These are phyloP conservation scores for Thaumatotibia leucotreta DNA, from an alignment of 1,140 invertebrate genomes.

Conservation along the genomic window DNA sequence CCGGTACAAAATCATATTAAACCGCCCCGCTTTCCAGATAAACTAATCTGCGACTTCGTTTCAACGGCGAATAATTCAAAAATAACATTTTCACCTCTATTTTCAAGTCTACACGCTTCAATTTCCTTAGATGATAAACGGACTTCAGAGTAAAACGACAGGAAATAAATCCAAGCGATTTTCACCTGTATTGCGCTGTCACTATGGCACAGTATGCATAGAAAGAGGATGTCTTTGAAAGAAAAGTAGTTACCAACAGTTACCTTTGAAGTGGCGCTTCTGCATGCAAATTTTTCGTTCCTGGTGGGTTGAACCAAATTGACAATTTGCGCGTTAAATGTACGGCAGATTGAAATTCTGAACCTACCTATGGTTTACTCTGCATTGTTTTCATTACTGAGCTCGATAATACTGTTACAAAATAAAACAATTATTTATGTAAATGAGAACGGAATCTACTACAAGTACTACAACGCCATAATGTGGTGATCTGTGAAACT, in stretches of 20 bases:
- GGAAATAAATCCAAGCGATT: not conserved
- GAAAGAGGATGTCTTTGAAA: conserved; percentile 19
- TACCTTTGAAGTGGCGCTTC: conserved; percentile 73
- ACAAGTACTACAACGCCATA: not conserved
- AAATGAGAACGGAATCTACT: not conserved
- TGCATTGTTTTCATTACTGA: not conserved
- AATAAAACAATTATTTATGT: not conserved
- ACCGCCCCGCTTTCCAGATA: conserved; percentile 54
- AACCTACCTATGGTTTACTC: not conserved
- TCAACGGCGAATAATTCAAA: conserved; percentile 9
- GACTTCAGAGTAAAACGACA: conserved; percentile 25
- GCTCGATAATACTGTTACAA: too few relatives aligned
- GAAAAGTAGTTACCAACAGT: conserved; percentile 52
- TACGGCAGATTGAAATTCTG: conserved; percentile 13
- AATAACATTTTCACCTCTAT: conserved; percentile 19
- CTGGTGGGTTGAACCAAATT: conserved; percentile 40
- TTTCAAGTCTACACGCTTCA: not conserved
- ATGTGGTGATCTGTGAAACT: not conserved
- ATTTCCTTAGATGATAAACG: conserved; percentile 17
- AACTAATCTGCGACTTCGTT: conserved; percentile 43
- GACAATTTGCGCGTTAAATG: conserved; percentile 39
- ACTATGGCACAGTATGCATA: conserved; percentile 19
- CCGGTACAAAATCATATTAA: conserved; percentile 70
- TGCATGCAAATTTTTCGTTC: conserved; percentile 66
- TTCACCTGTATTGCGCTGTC: not conserved